Base-by-base conservation (phyloP, 2,888 invertebrate species). In the Panzeria rudis region DNA sequence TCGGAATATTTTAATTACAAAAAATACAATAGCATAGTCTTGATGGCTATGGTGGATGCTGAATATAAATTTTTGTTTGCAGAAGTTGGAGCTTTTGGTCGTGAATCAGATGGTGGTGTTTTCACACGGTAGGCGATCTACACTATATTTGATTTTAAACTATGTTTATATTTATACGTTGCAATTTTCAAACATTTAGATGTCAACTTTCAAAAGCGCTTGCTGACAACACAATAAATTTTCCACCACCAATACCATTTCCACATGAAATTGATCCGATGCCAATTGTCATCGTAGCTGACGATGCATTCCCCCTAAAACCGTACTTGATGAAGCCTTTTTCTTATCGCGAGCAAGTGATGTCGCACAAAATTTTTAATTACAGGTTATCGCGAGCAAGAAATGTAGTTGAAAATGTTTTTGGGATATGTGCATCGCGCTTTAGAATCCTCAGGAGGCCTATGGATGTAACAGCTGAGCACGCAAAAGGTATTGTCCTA, bases 31-130 rank as follows among this genome's bases (percentile, higher is more conserved):
- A 29, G 29, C 29, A 35, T 35, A 35, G 35, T 35, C 35, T 35
- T 35, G 35, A 35, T 35, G 35, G 9, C 35, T 35, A 35, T 35
- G 35, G 35, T 35, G 35, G 35, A 35, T 35, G 35, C 35, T 35
- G 35, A 35, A 35, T 35, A 35, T 35, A 35, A 35, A 35, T 35
- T 35, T 35, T 35, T 9, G 35, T 35, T 35, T 35, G 78, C 73
- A 3, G 62, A 83, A 23, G 68, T 75, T 61, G 78, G 61, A 13
- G 66, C 78, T 1, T 68, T 68, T 54, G 78, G 61, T 41, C 38
- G 73, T 13, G 62, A 47, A 38, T 66, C 56, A 23, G 52, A 69
- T 64, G 69, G 69, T 11, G 73, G 62, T 54, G 72, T 72, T 23
- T 72, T 77, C 9, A 11, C 23, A 38, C 8, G 5, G 15, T 38